Evolutionary conservation across 2,113 vertebrate genomes (phyloP), one percentile per base, ranked within the genome.

Genomic region (Centrocercus urophasianus): DNA sequence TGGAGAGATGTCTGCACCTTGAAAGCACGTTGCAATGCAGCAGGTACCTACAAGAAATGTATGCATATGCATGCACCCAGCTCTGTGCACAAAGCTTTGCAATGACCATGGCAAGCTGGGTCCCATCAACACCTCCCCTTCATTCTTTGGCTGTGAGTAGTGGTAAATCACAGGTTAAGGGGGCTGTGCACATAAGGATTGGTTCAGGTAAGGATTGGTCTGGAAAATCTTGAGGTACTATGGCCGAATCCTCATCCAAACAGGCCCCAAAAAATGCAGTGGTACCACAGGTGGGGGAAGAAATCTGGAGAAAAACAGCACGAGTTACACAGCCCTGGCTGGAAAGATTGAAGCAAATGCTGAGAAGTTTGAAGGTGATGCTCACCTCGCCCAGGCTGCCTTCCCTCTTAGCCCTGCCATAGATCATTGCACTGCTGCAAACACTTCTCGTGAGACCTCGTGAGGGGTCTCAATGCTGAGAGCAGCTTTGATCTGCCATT

Each of bases 51-150:
- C 32, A 1, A 28, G 13, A 19, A 21, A 45, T 1, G 2, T 10
- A 6, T 2, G 1, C 2, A 0, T 2, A 1, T 0, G 8, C 9
- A 25, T 17, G 10, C 28, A 13, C 34, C 32, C 52, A 4, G 2
- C 50, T 21, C 47, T 42, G 3, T 8, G 64, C 32, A 2, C 24
- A 1, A 13, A 32, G 70, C 25, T 40, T 17, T 19, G 73, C 2
- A 0, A 2, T 6, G 14, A 5, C 42, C 45, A 2, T 3, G 6
- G 34, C 8, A 1, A 24, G 70, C 6, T 38, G 24, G 1, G 32
- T 47, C 59, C 52, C 36, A 1, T 5, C 40, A 24, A 11, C 20
- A 14, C 40, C 66, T 61, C 3, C 19, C n/a, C 21, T 59, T 48
- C 9, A 0, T 36, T 5, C 64, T 32, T 5, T 7, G 59, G 10